These are phyloP conservation scores for Caenorhabditis panamensis DNA, from an alignment of 2,888 invertebrate genomes.

Conservation along the genomic window DNA sequence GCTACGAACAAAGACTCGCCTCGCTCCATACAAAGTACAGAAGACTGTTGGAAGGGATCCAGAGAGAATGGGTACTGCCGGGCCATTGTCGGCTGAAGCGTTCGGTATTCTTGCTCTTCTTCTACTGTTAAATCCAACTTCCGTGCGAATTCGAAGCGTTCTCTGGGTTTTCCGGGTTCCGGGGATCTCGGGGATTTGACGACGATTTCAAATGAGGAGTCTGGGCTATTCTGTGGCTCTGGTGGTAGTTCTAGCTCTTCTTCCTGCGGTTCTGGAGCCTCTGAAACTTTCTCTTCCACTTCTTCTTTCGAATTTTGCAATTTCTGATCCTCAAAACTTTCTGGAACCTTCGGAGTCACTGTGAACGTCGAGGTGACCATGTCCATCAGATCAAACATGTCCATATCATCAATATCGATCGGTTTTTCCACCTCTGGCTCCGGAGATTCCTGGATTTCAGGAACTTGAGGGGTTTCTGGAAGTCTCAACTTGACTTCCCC, in stretches of 20 bases:
- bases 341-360: not conserved
- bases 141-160: conserved; percentile 59
- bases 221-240: not conserved
- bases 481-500: not conserved
- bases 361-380: conserved; percentile 25
- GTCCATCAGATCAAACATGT: conserved; percentile 62
- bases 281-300: not conserved
- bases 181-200: no score
- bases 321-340: no score
- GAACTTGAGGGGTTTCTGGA: not conserved
- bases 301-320: conserved; percentile 1
- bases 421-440: conserved; percentile 7
- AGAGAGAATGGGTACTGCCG: conserved; percentile 88
- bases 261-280: not conserved
- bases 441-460: not conserved
- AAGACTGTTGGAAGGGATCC: conserved; percentile 97
- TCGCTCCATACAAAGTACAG: conserved; percentile 92
- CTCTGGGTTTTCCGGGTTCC: conserved; percentile 4
- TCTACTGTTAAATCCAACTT: conserved; percentile 47
- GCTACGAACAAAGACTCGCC: conserved; percentile 96
- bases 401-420: conserved; percentile 16
- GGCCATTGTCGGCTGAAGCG: conserved; percentile 65
- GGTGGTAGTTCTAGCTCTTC: not conserved
- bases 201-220: not conserved
- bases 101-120: conserved; percentile 60